Conservation (phyloP, 1,140 invertebrate genomes). For the Pseudomyrmex flavicornis region DNA sequence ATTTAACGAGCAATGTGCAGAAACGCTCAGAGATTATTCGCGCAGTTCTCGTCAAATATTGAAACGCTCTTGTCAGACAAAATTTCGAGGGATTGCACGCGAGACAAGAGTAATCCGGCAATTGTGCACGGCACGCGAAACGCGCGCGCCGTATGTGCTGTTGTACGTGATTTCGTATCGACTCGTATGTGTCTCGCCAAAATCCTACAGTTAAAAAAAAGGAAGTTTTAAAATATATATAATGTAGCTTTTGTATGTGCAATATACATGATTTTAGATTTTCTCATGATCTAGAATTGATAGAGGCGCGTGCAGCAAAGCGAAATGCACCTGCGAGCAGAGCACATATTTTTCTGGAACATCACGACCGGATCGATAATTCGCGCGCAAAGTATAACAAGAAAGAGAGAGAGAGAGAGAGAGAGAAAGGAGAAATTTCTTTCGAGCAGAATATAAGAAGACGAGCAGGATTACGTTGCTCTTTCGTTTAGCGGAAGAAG, state of each 20-base stretch:
- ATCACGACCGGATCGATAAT: slow-evolving; percentile 64
- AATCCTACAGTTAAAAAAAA: no score
- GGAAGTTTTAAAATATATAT: no score
- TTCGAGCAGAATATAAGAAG: slow-evolving; percentile 44
- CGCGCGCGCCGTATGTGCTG: background rate
- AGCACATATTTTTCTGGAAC: slow-evolving; percentile 46
- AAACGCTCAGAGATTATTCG: slow-evolving; percentile 3
- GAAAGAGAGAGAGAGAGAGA: no score
- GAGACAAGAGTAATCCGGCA: background rate
- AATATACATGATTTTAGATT: background rate
- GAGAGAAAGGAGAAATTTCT: slow-evolving; percentile 28
- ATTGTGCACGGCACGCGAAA: background rate
- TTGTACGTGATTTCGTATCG: background rate
- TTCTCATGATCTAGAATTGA: background rate
- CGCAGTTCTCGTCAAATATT: slow-evolving; percentile 18
- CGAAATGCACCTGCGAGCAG: slow-evolving; percentile 28
- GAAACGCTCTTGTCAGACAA: slow-evolving; percentile 3
- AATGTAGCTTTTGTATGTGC: background rate
- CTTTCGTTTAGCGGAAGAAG: slow-evolving; percentile 51
- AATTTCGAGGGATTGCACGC: slow-evolving; percentile 2
- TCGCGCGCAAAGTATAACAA: slow-evolving; percentile 4
- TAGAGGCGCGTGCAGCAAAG: background rate
- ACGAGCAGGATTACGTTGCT: slow-evolving; percentile 52
- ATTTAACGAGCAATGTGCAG: background rate
- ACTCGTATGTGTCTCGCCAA: background rate